These are phyloP conservation scores for Orchestia grillus DNA, from an alignment of 1,140 invertebrate species.

Conservation along the genomic window DNA sequence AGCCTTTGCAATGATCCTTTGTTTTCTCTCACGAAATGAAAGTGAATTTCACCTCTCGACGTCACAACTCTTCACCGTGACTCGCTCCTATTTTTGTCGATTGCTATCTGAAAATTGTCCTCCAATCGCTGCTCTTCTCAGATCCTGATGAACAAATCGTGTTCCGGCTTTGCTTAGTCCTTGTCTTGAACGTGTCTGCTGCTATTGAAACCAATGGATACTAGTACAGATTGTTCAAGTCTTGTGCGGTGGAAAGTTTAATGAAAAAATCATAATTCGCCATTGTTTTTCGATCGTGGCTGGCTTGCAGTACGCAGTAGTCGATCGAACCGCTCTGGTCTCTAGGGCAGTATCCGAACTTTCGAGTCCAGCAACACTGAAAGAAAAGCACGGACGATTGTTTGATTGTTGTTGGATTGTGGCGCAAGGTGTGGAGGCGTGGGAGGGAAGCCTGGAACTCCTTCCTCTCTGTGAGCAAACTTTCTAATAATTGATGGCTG, in stretches of 20 bases:
- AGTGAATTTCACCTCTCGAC: neutral
- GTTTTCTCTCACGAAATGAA: neutral
- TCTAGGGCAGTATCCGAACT: neutral
- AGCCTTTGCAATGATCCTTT: neutral
- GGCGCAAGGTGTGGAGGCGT: neutral
- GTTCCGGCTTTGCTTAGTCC: neutral
- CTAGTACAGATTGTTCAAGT: neutral
- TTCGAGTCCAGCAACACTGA: neutral
- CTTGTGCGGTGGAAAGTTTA: neutral
- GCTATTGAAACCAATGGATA: neutral
- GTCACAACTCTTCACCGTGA: neutral
- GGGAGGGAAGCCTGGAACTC: neutral
- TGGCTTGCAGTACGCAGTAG: neutral
- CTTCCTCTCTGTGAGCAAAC: neutral
- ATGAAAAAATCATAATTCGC: neutral
- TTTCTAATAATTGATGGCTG: neutral
- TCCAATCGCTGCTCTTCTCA: neutral
- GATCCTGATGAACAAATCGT: neutral
- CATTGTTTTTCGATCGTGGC: neutral
- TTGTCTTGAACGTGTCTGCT: neutral
- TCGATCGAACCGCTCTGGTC: too few species aligned
- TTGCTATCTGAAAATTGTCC: neutral
- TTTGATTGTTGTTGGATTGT: neutral
- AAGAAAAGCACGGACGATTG: neutral
- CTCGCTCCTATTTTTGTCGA: neutral